phyloP scores from a whole-genome alignment of 1,140 invertebrate genomes.

The Frieseomelitta varia region DNA sequence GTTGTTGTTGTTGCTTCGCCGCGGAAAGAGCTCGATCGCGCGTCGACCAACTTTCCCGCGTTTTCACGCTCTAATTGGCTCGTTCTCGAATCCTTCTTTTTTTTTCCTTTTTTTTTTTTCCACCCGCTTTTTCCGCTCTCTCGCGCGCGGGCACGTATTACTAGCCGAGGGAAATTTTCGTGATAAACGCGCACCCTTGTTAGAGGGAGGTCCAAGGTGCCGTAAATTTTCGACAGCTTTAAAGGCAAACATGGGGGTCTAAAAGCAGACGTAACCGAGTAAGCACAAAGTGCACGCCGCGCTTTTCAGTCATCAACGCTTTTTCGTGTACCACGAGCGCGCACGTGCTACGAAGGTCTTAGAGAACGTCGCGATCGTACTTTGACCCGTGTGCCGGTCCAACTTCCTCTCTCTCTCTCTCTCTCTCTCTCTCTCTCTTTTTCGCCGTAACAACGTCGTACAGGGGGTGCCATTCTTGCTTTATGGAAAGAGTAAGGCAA shows the following conservation, averaged over 20 bases:
- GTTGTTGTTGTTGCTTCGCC: not conserved
- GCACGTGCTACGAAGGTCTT: not conserved
- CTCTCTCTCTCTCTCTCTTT: not conserved
- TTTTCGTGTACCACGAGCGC: conserved; percentile 17
- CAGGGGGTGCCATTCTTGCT: conserved; percentile 26
- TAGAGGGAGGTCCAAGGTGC: conserved; percentile 25
- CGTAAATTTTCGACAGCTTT: conserved; percentile 62
- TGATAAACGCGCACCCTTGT: conserved; percentile 46
- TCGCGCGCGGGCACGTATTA: conserved; percentile 31
- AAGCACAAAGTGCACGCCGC: conserved; percentile 48
- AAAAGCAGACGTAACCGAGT: conserved; percentile 51
- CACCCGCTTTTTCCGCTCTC: not conserved
- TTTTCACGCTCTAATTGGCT: conserved; percentile 32
- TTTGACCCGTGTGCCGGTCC: conserved; percentile 43
- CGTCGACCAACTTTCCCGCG: conserved; percentile 10
- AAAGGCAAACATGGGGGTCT: conserved; percentile 47
- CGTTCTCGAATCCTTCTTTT: conserved; percentile 46
- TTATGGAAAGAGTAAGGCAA: conserved; percentile 42
- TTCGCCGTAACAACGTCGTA: conserved; percentile 15
- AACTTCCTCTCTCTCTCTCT: conserved; percentile 5
- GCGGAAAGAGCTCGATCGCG: not conserved
- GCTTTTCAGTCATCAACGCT: conserved; percentile 52
- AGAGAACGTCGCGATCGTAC: conserved; percentile 42
- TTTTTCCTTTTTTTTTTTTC: conserved; percentile 5
- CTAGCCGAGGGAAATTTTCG: conserved; percentile 48